Evolutionary conservation across 2,797 vertebrate genomes (phyloP), one percentile per base, ranked within the genome.

Genomic region (Phalloptychus januarius): DNA sequence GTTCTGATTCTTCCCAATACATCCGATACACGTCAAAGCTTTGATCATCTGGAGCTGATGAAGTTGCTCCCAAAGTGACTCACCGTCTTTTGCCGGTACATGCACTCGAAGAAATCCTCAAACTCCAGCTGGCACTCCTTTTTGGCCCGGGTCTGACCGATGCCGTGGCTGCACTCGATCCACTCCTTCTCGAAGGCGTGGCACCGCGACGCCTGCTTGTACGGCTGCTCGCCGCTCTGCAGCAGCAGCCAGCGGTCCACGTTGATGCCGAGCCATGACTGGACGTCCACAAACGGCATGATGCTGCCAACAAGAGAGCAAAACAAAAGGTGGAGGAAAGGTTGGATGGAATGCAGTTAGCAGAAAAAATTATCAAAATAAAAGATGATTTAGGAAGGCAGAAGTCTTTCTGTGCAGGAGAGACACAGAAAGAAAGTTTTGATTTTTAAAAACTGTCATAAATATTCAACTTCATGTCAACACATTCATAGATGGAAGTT

Each of bases 141-240:
- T 72, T 91, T 91, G 45, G 97, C 97, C 0, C 97, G 96, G 31
- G 72, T 96, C 85, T 84, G 83, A 5, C 98, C 98, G 23, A 99
- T 97, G 79, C 96, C 96, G 48, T 96, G 91, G 0, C 95, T 25
- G 13, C 98, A 99, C 63, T 98, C 97, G 2, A 99, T 90, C 97
- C 96, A 99, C 67, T 99, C 98, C 87, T 97, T 98, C 89, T 99
- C 97, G 72, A 99, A 99, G 58, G 96, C 95, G 46, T 98, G 96
- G 88, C 98, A 99, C 70, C 82, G 80, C 0, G 82, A 0, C 0
- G 95, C 84, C 1, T 67, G 75, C 38, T 90, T 83, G 76, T 91
- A 2, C 0, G 97, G 97, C 92, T 99, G 97, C 25, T 88, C 20
- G 0, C 78, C 80, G 23, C 96, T 98, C 90, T 97, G 96, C 71